Conservation (phyloP, 2,797 vertebrate genomes). For the Arvicola amphibius region DNA sequence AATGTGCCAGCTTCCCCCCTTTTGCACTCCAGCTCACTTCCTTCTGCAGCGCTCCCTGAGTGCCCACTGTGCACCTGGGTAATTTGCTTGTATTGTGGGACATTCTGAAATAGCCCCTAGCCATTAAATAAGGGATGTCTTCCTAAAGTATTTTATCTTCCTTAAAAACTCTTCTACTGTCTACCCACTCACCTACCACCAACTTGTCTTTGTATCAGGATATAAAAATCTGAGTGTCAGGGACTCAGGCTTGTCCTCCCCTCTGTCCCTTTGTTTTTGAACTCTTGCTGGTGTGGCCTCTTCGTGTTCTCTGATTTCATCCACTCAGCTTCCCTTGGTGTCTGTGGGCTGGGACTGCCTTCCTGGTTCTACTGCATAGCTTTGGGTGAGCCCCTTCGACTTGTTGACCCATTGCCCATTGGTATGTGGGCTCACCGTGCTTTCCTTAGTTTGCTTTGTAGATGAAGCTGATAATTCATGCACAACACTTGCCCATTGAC, state of each 20-base stretch:
- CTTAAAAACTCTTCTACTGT: neutral
- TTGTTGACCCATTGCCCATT: neutral
- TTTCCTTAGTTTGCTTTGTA: constrained; percentile 11
- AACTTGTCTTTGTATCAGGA: neutral
- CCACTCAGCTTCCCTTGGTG: neutral
- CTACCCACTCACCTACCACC: no score
- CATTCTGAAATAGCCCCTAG: neutral
- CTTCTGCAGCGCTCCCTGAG: neutral
- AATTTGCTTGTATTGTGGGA: neutral
- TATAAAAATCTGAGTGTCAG: neutral
- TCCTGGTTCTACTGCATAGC: neutral
- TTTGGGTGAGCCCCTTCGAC: neutral
- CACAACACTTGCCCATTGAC: neutral
- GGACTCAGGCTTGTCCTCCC: neutral
- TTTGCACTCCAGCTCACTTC: neutral
- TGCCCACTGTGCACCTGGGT: neutral
- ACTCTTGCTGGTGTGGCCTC: no score
- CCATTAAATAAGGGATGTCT: neutral
- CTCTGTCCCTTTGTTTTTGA: neutral
- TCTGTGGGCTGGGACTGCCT: neutral
- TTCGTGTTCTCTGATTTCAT: neutral
- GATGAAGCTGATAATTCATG: neutral
- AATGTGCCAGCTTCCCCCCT: neutral
- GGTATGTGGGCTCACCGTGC: neutral
- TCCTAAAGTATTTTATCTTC: neutral